These are phyloP conservation scores for Natrix natrix DNA, from an alignment of 2,797 vertebrate species.

Conservation along the genomic window DNA sequence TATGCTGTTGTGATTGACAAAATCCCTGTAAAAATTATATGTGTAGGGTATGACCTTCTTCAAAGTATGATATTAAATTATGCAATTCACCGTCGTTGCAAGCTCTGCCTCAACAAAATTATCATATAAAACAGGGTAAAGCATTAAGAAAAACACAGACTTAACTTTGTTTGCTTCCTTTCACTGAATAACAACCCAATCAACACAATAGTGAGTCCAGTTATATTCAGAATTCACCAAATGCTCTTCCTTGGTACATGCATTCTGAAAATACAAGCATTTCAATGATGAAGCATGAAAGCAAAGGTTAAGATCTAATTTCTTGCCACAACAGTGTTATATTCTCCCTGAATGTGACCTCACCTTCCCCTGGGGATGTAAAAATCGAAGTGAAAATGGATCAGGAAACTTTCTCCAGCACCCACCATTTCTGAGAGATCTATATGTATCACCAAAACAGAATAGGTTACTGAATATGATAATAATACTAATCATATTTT, in stretches of 20 bases:
- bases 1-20: neutral
- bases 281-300: neutral
- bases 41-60: fast-evolving
- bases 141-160: neutral
- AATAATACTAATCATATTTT: conserved; percentile 18
- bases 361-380: fast-evolving
- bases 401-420: neutral
- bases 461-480: neutral
- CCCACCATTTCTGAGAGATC: neutral
- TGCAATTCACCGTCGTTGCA: neutral
- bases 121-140: neutral
- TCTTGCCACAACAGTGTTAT: neutral
- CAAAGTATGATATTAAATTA: neutral
- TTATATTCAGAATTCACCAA: neutral
- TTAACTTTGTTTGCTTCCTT: neutral
- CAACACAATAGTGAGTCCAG: neutral
- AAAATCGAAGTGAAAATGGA: neutral
- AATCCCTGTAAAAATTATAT: neutral
- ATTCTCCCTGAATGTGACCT: neutral
- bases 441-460: neutral
- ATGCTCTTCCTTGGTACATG: neutral
- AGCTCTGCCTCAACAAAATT: neutral
- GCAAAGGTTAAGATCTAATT: neutral
- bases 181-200: neutral
- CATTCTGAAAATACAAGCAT: neutral